Base-by-base conservation (phyloP, 2,797 vertebrate genomes). In the Neosilurus hyrtlii region DNA sequence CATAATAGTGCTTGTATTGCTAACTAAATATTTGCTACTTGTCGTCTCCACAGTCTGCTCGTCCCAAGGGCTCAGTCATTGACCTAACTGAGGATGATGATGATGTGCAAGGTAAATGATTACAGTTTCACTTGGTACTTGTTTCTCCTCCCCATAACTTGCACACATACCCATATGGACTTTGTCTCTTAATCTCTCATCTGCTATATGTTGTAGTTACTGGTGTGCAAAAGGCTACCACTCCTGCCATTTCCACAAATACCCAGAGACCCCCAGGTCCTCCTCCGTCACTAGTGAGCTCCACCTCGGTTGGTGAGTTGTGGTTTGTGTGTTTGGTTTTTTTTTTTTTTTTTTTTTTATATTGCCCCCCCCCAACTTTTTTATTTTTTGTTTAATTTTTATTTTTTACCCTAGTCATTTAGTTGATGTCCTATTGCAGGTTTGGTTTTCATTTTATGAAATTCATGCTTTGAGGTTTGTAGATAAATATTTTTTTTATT, bases 51-150 rank as follows among this genome's bases (percentile, higher is more conserved):
- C 91, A 96, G 96, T 91, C 89, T 76, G 90, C 90, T 80, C 96
- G 96, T 88, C 90, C 95, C 83, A 93, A 96, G 87, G 94, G 96
- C 88, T 95, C 96, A 9, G 96, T 99, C 90, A 99, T 99, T 74
- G 98, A 99, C 90, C 96, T 99, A 84, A 99, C 98, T 2, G 94
- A 98, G 89, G 97, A 99, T 83, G 98, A 99, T 82, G 98, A 99
- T 85, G 98, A 99, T 57, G 96, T 94, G 10, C 93, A 93, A 93
- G 94, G 95, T 95, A 88, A 86, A 68, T 9, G n/a, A 37, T 5
- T 26, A 18, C 9, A 35, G 1, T n/a, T 71, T 6, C 4, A 22
- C 1, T 24, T 66, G 15, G 16, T 18, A 11, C 18, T 78, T 22
- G 12, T 82, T 52, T 20, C 20, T 43, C 35, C 8, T 20, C 8